Evolutionary conservation across 2,797 vertebrate species (phyloP), one percentile per base, ranked within the genome.

Genomic region (Lacerta agilis): DNA sequence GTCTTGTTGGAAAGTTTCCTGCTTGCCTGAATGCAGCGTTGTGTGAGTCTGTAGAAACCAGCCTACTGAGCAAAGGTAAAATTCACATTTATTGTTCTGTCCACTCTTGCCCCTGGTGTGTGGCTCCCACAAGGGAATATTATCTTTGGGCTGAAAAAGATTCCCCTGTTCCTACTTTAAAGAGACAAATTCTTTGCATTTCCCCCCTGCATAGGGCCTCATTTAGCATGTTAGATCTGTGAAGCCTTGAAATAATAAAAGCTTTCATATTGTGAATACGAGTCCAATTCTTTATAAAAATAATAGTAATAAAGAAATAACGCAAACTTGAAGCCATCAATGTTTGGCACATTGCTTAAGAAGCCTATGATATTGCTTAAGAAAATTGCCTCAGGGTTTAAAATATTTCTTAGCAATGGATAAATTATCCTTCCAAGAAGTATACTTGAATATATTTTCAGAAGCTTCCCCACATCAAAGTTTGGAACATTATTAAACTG

Each of bases 381-480:
- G 27, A 13, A 88, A 2, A 0, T 20, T 86, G 0, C 2, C 89
- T 29, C 43, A 55, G 49, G 4, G 38, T 90, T 81, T 78, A 3
- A 85, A 85, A 0, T 1, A 3, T 86, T 76, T 76, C 6, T 33
- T 79, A 77, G 33, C 23, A 81, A 36, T 69, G 18, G 76, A 85
- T 11, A 75, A 75, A 77, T 86, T 71, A 61, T 71, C 29, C 1
- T 58, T 82, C 20, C 43, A 82, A 72, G 66, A 81, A 3, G 79
- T 88, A 83, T 69, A 7, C 15, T 88, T 90, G 80, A 18, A 88
- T 29, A 90, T 79, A 72, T 88, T 88, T 83, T 78, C 2, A 86
- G 33, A 49, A 41, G 78, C 20, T 88, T 75, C 29, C 87, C 29
- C 61, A 45, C 5, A 43, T 4, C 25, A 80, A 8, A 3, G 77